A percentile compares a stretch with the other conserved stretches of the same genome.
Evolutionary conservation across 1,140 invertebrate genomes (phyloP).

Genomic region (Drosophila busckii): DNA sequence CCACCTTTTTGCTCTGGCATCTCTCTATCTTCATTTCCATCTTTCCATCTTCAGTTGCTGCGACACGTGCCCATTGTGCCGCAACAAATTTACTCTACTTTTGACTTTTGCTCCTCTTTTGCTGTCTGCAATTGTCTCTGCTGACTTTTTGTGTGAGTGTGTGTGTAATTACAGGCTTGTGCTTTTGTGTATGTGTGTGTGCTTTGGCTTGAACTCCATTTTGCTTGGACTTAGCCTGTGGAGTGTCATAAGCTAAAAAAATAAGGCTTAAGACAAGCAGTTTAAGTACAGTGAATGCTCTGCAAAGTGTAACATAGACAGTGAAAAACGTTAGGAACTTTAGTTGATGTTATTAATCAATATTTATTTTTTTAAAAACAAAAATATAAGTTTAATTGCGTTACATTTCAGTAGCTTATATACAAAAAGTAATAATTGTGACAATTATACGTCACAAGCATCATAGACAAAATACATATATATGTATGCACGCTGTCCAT

Average conservation of each 20-base stretch:
- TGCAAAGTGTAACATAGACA: too few species aligned
- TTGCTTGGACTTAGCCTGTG: constrained; percentile 21
- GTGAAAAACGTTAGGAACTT: too few species aligned
- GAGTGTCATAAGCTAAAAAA: constrained; percentile 8
- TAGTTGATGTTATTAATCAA: too few species aligned
- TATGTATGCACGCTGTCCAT: too few species aligned
- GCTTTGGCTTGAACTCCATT: constrained; percentile 19
- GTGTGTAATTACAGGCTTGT: too few species aligned
- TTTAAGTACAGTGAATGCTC: too few species aligned
- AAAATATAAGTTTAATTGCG: too few species aligned
- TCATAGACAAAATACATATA: too few species aligned
- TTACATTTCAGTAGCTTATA: too few species aligned
- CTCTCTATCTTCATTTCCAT: constrained; percentile 31
- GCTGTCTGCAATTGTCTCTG: constrained; percentile 5
- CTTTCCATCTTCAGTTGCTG: constrained; percentile 40
- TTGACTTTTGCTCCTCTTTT: constrained; percentile 29
- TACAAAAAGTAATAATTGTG: too few species aligned
- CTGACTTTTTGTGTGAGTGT: constrained; percentile 1
- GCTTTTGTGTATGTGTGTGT: neutral
- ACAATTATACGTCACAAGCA: too few species aligned
- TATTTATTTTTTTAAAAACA: too few species aligned
- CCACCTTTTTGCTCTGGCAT: constrained; percentile 15
- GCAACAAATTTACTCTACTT: constrained; percentile 63
- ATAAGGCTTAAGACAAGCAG: neutral
- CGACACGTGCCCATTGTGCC: constrained; percentile 68